Conservation (phyloP, 64 coral and sea anemone species). For the Stichodactyla helianthus region DNA sequence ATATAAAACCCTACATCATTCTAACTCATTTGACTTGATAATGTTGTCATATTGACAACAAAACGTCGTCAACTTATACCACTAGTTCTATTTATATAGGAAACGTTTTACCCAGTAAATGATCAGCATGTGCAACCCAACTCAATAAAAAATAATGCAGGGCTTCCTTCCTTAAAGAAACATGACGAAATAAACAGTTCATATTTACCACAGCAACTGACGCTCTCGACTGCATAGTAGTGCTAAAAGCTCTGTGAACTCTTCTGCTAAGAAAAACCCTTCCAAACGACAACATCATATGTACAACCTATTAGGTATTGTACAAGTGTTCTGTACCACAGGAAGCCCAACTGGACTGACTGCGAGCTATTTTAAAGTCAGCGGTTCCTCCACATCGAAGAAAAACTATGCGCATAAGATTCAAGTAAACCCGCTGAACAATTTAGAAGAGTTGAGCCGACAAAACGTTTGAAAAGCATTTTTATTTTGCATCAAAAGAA, state of each 20-base stretch:
- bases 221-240: slow-evolving; percentile 17
- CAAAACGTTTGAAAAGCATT: neutral
- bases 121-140: too few relatives aligned
- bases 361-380: neutral
- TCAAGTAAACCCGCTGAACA: neutral
- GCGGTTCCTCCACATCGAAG: neutral
- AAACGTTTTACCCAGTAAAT: too few relatives aligned
- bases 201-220: slow-evolving; percentile 27
- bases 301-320: neutral
- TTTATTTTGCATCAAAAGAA: neutral
- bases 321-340: slow-evolving; percentile 5
- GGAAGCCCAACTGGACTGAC: neutral
- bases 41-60: too few relatives aligned
- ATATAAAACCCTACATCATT: too few relatives aligned
- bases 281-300: slow-evolving; percentile 1
- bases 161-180: neutral
- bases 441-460: neutral
- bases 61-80: too few relatives aligned
- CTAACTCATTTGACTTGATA: too few relatives aligned
- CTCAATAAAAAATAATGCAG: neutral
- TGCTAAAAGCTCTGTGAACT: slow-evolving; percentile 3
- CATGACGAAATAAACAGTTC: neutral
- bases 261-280: neutral
- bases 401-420: neutral
- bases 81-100: too few relatives aligned